Percentiles rank a stretch among this genome's conserved stretches.
Conservation (phyloP, 2,797 vertebrate genomes). For the Buceros bicornis region DNA sequence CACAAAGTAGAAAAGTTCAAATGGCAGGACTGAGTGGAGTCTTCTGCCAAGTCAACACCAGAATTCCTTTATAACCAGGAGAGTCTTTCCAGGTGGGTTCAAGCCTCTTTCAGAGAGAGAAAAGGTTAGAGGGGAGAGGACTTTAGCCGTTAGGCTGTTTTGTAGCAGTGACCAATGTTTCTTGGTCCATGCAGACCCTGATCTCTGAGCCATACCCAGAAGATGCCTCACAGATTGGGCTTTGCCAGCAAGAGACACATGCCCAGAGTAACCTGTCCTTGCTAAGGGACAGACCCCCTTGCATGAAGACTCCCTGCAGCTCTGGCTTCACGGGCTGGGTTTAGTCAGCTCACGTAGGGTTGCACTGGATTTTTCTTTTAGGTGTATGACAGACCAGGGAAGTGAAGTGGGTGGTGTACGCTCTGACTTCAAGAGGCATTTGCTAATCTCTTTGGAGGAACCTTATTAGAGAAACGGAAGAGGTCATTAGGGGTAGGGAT, state of each 20-base stretch:
- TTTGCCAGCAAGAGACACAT: not conserved
- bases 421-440: slow-evolving; percentile 12
- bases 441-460: slow-evolving; percentile 40
- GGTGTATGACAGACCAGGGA: not conserved
- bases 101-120: not conserved
- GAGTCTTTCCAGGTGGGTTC: not conserved
- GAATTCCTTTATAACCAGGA: not conserved
- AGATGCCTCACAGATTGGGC: not conserved
- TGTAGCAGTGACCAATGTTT: not conserved
- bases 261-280: not conserved
- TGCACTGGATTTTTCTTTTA: not conserved
- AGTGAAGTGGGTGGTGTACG: not conserved
- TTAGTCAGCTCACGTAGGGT: not conserved
- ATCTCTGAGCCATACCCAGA: not conserved
- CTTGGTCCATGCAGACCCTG: not conserved
- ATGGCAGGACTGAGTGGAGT: not conserved
- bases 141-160: not conserved
- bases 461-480: slow-evolving; percentile 41
- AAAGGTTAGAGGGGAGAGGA: not conserved
- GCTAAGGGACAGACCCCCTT: not conserved
- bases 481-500: not conserved
- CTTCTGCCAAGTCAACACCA: not conserved
- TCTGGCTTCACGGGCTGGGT: not conserved
- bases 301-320: not conserved
- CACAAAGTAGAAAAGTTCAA: not conserved